A percentile compares a stretch with the other conserved stretches of the same genome.
Evolutionary conservation across 2,797 vertebrate species (phyloP).

Genomic region (Gymnothorax javanicus): DNA sequence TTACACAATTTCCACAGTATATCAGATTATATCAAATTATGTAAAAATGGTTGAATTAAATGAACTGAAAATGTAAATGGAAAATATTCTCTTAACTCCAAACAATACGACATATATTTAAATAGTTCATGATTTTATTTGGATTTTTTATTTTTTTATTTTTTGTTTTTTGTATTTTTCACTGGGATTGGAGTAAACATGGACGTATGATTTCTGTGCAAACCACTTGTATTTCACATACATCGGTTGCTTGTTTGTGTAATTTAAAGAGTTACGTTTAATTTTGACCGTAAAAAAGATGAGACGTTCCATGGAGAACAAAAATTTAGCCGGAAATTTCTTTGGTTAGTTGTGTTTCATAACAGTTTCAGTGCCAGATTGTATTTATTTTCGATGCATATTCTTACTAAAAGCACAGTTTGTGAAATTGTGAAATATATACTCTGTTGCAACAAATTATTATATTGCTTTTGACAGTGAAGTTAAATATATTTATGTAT

Average conservation of each 20-base stretch:
- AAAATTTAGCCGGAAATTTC: not conserved
- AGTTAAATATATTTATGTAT: not conserved
- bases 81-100: not conserved
- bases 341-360: not conserved
- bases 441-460: not conserved
- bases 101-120: not conserved
- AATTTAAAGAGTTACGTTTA: slow-evolving; percentile 1
- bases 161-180: not conserved
- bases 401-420: not conserved
- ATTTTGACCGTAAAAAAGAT: not conserved
- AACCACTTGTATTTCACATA: not conserved
- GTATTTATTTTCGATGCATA: not conserved
- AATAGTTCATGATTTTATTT: not conserved
- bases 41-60: not conserved
- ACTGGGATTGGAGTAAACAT: not conserved
- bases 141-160: not conserved
- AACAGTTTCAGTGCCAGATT: not conserved
- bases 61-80: not conserved
- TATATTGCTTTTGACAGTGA: not conserved
- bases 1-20: not conserved
- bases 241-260: not conserved
- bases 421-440: not conserved
- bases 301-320: not conserved
- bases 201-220: not conserved
- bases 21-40: not conserved